A percentile compares a stretch with the other conserved stretches of the same genome.
phyloP scores from a whole-genome alignment of 2,113 vertebrate species.

The Fregata magnificens region DNA sequence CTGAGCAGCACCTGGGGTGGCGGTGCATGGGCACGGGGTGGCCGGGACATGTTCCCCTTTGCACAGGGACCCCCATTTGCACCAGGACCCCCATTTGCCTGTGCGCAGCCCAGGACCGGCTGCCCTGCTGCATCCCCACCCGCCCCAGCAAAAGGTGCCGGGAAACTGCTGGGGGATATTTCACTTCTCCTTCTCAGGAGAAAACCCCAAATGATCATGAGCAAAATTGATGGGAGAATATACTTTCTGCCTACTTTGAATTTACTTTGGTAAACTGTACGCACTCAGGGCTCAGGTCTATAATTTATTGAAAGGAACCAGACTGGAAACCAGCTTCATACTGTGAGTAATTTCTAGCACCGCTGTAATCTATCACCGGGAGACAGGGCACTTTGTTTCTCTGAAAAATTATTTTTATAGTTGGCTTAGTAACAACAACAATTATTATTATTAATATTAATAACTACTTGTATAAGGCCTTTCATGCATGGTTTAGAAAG shows the following conservation, averaged over 20 bases:
- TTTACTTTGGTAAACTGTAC: slow-evolving; percentile 8
- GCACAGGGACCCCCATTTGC: not conserved
- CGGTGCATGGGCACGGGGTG: accelerated
- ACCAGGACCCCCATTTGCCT: not conserved
- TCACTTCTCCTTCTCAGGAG: not conserved
- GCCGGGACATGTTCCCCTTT: accelerated
- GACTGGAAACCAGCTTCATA: slow-evolving; percentile 59
- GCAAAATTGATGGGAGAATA: not conserved
- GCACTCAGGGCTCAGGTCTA: not conserved
- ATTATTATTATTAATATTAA: slow-evolving; percentile 70
- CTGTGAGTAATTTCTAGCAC: slow-evolving; percentile 67
- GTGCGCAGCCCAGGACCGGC: accelerated
- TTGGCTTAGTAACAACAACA: slow-evolving; percentile 60
- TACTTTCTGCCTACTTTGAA: not conserved
- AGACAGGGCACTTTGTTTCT: slow-evolving; percentile 62
- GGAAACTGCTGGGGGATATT: not conserved
- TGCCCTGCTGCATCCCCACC: not conserved
- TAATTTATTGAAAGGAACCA: slow-evolving; percentile 68
- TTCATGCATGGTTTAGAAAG: not conserved
- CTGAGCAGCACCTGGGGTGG: not conserved
- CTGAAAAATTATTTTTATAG: slow-evolving; percentile 66
- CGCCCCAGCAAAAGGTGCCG: not conserved
- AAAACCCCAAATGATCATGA: not conserved
- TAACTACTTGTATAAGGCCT: slow-evolving; percentile 37
- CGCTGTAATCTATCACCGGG: slow-evolving; percentile 26